Percentiles rank a stretch among this genome's conserved stretches.
phyloP scores from a whole-genome alignment of 2,113 vertebrate genomes.

The Strix aluco region DNA sequence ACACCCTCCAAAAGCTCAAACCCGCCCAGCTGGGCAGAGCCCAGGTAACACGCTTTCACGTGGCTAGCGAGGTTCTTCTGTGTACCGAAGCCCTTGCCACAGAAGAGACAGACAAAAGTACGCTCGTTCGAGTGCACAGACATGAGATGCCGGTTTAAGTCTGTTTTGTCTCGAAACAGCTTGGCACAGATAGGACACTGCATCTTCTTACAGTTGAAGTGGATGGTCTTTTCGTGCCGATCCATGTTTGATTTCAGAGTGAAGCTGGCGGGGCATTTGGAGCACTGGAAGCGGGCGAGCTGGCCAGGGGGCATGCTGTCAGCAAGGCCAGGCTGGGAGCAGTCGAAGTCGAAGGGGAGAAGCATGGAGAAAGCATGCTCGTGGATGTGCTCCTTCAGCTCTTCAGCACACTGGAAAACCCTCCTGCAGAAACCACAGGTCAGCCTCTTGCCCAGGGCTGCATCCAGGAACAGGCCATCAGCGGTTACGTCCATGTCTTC shows the following conservation, averaged over 20 bases:
- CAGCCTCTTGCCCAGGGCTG: constrained; percentile 60
- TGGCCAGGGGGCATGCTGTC: not conserved
- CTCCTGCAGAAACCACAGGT: constrained; percentile 82
- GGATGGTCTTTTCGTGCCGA: constrained; percentile 80
- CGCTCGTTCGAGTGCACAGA: constrained; percentile 76
- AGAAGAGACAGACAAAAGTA: constrained; percentile 68
- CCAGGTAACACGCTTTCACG: constrained; percentile 74
- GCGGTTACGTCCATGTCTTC: not conserved
- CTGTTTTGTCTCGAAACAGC: constrained; percentile 79
- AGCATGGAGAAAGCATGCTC: constrained; percentile 71
- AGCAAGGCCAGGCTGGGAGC: not conserved
- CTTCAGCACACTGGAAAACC: constrained; percentile 75
- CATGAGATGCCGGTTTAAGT: constrained; percentile 75
- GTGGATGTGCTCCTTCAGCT: constrained; percentile 79
- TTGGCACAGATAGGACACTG: constrained; percentile 76
- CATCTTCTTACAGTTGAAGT: constrained; percentile 82
- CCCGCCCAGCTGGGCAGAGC: constrained; percentile 39
- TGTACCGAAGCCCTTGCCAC: constrained; percentile 78
- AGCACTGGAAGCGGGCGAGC: constrained; percentile 78
- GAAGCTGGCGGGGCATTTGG: constrained; percentile 81
- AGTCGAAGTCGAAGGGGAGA: constrained; percentile 66
- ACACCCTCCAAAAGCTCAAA: not conserved
- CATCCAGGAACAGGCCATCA: constrained; percentile 55
- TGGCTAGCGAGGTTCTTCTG: constrained; percentile 81
- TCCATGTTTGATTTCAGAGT: constrained; percentile 84